Evolutionary conservation across 2,797 vertebrate genomes (phyloP).

Genomic region (Urosaurus nigricauda): DNA sequence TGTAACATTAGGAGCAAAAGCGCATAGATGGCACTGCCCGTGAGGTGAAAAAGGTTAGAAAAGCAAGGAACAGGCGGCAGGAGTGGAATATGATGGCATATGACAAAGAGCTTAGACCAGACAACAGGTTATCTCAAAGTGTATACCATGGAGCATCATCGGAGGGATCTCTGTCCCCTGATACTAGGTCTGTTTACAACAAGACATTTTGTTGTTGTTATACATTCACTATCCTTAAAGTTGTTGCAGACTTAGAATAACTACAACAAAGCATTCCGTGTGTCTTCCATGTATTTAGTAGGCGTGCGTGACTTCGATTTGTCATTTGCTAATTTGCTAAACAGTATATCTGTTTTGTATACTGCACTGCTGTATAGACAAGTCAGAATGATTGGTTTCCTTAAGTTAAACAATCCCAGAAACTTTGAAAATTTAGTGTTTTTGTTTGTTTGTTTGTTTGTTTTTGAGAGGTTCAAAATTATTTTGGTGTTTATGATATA

Average conservation of each 20-base stretch:
- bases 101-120: constrained; percentile 98
- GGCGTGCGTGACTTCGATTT: constrained; percentile 34
- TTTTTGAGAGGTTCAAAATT: neutral
- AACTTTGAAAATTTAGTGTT: neutral
- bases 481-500: constrained; percentile 24
- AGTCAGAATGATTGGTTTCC: constrained; percentile 38
- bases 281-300: constrained; percentile 27
- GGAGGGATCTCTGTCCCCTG: constrained; percentile 96
- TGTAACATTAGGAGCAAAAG: constrained; percentile 91
- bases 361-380: neutral
- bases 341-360: constrained; percentile 39
- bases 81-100: constrained; percentile 99
- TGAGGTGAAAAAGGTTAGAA: constrained; percentile 99
- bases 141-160: constrained; percentile 93
- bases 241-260: constrained; percentile 20
- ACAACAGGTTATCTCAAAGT: constrained; percentile 92
- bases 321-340: constrained; percentile 28
- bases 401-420: neutral
- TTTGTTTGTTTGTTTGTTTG: neutral
- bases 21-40: constrained; percentile 95
- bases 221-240: constrained; percentile 51
- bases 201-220: constrained; percentile 47
- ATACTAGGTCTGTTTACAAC: constrained; percentile 89
- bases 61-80: constrained; percentile 98
- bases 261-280: neutral